Evolutionary conservation across 2,888 invertebrate species (phyloP), one percentile per base, ranked within the genome.

Genomic region (Heliconius erato): DNA sequence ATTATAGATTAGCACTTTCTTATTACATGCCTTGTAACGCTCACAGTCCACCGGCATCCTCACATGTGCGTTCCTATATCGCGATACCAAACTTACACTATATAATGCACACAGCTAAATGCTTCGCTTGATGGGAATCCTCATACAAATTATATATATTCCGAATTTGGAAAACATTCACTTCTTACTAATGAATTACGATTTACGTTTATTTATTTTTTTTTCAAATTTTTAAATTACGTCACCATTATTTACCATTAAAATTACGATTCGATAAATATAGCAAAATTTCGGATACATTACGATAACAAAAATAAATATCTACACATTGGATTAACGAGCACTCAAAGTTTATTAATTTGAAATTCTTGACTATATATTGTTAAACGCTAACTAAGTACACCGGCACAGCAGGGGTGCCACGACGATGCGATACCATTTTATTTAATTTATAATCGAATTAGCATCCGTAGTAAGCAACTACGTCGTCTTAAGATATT

Each of bases 221-320:
- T 84, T 87, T 32, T 32, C 32, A 84, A 83, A 28, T 28, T 67
- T 32, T 49, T 67, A 78, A 84, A 86, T 85, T 89, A 87, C 87
- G 88, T 87, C 86, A 89, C 88, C 85, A 87, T 89, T 90, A 91
- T 88, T 87, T 88, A 90, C 19, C 74, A 59, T 90, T 90, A 90
- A 85, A 90, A 90, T 90, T 88, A 88, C 86, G 88, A 89, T 87
- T 90, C 89, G 91, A 93, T 94, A 94, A 93, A 94, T 93, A 94
- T 94, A 93, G 91, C 91, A 91, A 94, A 54, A 94, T 94, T 83
- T 82, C 88, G 94, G 93, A 90, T 92, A 94, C 93, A 95, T 94
- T 93, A 95, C 91, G 91, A 94, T 95, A 95, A 96, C 95, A 95
- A 95, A 95, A 96, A 96, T 96, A 96, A 95, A 95, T 95, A 96